Evolutionary conservation across 2,888 invertebrate species (phyloP), one percentile per base, ranked within the genome.

Genomic region (Amitus sp.): DNA sequence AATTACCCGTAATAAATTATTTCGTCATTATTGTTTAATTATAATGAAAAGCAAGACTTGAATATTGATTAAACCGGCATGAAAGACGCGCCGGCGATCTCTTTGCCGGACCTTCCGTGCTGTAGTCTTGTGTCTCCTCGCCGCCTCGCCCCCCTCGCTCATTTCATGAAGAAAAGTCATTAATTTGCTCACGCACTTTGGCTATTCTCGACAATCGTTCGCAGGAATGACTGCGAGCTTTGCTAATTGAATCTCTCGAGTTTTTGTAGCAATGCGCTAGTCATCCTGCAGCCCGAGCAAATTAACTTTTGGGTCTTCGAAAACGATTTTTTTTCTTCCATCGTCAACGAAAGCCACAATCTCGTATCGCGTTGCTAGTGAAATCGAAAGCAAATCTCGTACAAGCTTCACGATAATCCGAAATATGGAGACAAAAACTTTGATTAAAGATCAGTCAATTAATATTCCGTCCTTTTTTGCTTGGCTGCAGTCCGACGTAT

Each of bases 1-100:
- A 74, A 78, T 77, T 78, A 78, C 65, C 66, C 67, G 74, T 70
- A 72, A 78, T 78, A 77, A 78, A 79, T 78, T 77, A 77, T 76
- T 73, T 70, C 72, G 56, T 73, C 73, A 71, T 77, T 74, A 77
- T 78, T 78, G 78, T 77, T 77, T 75, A 78, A 78, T 78, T 77
- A 73, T 74, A 74, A 76, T 78, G 70, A 73, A 77, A 76, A 73
- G 73, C 74, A 71, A 70, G 74, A 66, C 68, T 75, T 71, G 77
- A 76, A 78, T 78, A 78, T 78, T 76, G 73, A 79, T 79, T 73
- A 69, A 71, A 69, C 49, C 52, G 28, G 47, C 40, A 40, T 48
- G 46, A 46, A 37, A 46, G 45, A 23, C 50, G 30, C 42, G 17
- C 28, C 28, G 40, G 17, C 37, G 18, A 18, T 47, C 15, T 20